These are phyloP conservation scores for Carassius carassius DNA, from an alignment of 2,113 vertebrate species.

Conservation along the genomic window DNA sequence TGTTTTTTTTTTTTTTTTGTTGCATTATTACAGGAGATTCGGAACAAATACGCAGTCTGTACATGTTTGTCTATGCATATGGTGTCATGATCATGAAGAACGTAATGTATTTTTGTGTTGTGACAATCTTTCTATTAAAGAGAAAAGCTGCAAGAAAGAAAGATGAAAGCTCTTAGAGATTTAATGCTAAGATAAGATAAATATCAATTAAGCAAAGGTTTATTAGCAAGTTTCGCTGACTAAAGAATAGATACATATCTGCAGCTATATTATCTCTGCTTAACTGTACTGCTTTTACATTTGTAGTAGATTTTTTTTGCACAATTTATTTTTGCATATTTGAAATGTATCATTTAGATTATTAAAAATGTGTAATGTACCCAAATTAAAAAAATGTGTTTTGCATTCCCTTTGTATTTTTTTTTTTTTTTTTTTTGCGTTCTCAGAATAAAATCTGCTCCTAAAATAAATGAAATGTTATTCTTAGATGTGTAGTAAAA, in stretches of 20 bases:
- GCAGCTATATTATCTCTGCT: neutral
- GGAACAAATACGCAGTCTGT: neutral
- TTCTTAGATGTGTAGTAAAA: neutral
- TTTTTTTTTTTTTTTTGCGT: no score
- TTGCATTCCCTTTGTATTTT: neutral
- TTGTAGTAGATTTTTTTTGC: neutral
- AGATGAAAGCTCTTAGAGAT: neutral
- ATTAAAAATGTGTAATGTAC: neutral
- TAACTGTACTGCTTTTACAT: neutral
- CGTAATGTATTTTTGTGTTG: constrained; percentile 14
- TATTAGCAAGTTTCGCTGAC: neutral
- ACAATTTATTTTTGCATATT: neutral
- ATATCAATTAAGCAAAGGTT: neutral
- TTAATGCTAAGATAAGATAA: neutral
- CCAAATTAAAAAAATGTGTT: neutral
- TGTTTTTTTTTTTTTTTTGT: neutral
- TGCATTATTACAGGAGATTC: neutral
- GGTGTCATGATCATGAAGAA: constrained; percentile 44
- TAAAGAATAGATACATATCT: neutral
- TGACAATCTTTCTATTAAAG: constrained; percentile 39
- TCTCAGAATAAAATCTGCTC: constrained; percentile 3
- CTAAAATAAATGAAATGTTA: neutral
- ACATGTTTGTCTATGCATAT: constrained; percentile 40
- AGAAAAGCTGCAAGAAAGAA: constrained; percentile 3
- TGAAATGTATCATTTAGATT: neutral